Percentiles rank a stretch among this genome's conserved stretches.
Evolutionary conservation across 2,888 invertebrate species (phyloP).

Genomic region (Lepas anatifera): DNA sequence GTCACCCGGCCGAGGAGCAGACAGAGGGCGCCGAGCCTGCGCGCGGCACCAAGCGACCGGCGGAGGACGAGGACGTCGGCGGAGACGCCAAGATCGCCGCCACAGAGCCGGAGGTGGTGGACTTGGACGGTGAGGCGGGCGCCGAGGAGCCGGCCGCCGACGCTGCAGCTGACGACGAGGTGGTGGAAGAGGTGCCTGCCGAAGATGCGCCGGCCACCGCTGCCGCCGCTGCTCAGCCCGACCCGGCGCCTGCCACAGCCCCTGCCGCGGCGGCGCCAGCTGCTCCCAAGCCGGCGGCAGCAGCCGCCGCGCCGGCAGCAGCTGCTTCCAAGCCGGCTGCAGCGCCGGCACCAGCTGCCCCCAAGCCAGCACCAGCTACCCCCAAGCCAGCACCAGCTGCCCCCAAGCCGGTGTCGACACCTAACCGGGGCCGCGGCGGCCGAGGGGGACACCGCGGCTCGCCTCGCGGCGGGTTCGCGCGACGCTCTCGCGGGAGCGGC

Average conservation of each 20-base stretch:
- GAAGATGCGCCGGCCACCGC: background rate
- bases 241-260: too few relatives aligned
- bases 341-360: too few relatives aligned
- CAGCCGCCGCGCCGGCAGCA: background rate
- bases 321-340: too few relatives aligned
- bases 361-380: too few relatives aligned
- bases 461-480: too few relatives aligned
- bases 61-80: background rate
- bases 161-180: background rate
- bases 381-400: too few relatives aligned
- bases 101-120: background rate
- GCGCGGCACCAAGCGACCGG: constrained; percentile 1
- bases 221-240: background rate
- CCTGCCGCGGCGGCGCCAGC: too few relatives aligned
- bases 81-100: background rate
- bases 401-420: too few relatives aligned
- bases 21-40: background rate
- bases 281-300: background rate
- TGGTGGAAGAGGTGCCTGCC: background rate
- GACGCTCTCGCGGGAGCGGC: too few relatives aligned
- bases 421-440: too few relatives aligned
- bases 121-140: background rate
- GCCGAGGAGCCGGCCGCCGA: background rate
- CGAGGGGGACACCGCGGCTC: too few relatives aligned
- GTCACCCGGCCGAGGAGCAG: background rate